Conservation (phyloP, 2,888 invertebrate species). For the Glyphotaelius pellucidus region DNA sequence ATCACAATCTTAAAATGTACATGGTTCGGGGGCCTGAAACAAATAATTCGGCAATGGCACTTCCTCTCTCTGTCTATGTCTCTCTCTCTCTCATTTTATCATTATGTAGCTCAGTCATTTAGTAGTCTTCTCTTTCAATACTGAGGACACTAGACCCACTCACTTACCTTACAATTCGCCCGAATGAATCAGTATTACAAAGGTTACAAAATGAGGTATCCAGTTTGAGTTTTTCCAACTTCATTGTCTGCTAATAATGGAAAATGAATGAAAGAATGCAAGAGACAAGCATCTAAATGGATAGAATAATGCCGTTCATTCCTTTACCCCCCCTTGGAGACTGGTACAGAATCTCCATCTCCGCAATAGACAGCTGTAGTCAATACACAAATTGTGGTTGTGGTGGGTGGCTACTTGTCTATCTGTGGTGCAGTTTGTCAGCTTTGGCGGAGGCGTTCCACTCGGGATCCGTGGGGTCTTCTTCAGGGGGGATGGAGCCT, state of each 20-base stretch:
- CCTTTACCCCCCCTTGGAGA: not conserved
- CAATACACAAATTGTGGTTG: not conserved
- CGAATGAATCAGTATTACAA: not conserved
- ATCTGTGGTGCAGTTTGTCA: conserved; percentile 60
- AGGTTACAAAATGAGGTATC: not conserved
- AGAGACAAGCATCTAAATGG: not conserved
- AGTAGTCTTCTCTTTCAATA: not conserved
- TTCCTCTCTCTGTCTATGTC: not conserved
- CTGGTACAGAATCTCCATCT: not conserved
- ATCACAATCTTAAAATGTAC: conserved; percentile 37
- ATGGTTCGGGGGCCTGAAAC: conserved; percentile 46
- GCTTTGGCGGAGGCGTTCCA: conserved; percentile 79
- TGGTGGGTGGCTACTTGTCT: not conserved
- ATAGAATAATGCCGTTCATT: not conserved
- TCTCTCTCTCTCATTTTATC: not conserved
- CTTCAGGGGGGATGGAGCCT: conserved; percentile 80
- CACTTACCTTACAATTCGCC: not conserved
- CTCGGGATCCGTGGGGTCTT: conserved; percentile 92
- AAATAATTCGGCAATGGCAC: conserved; percentile 45
- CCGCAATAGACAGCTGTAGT: not conserved
- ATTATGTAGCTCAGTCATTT: not conserved
- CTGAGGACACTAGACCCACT: not conserved
- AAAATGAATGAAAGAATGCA: not conserved
- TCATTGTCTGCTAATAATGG: not conserved
- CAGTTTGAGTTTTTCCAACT: not conserved